Percentiles rank a stretch among this genome's conserved stretches.
Evolutionary conservation across 2,888 invertebrate species (phyloP).

Genomic region (Lasiommata megera): DNA sequence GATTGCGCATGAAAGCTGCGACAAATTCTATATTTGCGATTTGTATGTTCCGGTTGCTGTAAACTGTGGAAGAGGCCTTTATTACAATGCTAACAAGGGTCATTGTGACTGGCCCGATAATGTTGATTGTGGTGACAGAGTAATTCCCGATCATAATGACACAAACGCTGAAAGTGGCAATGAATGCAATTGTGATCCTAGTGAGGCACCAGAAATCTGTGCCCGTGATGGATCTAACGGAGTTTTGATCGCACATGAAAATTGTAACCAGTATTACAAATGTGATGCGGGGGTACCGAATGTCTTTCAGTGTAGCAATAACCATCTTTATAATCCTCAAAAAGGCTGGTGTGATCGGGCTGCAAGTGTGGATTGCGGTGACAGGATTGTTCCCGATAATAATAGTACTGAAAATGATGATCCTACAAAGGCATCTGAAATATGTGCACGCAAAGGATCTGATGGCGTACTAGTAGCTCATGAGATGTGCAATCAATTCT

Average conservation of each 20-base stretch:
- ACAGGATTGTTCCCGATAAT: conserved; percentile 33
- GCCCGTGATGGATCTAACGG: conserved; percentile 39
- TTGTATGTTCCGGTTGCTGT: conserved; percentile 30
- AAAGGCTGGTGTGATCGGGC: conserved; percentile 45
- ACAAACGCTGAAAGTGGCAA: conserved; percentile 16
- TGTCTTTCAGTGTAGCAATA: conserved; percentile 34
- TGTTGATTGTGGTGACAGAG: conserved; percentile 42
- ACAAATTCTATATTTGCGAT: conserved; percentile 40
- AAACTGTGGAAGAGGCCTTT: conserved; percentile 34
- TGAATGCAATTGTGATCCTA: conserved; percentile 27
- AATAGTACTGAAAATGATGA: conserved; percentile 27
- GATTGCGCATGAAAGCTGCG: conserved; percentile 43
- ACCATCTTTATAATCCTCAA: conserved; percentile 40
- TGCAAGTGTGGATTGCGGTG: conserved; percentile 40
- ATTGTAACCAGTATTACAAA: conserved; percentile 46
- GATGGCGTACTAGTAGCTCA: conserved; percentile 47
- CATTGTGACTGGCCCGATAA: conserved; percentile 43
- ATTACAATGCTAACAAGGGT: conserved; percentile 40
- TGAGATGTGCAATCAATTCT: conserved; percentile 47
- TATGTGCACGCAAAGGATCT: conserved; percentile 38
- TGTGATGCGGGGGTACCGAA: conserved; percentile 38
- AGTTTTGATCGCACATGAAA: conserved; percentile 44
- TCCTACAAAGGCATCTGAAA: conserved; percentile 35
- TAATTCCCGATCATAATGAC: conserved; percentile 31
- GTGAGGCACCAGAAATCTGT: conserved; percentile 37